Evolutionary conservation across 2,797 vertebrate genomes (phyloP).

Genomic region (Cossypha caffra): DNA sequence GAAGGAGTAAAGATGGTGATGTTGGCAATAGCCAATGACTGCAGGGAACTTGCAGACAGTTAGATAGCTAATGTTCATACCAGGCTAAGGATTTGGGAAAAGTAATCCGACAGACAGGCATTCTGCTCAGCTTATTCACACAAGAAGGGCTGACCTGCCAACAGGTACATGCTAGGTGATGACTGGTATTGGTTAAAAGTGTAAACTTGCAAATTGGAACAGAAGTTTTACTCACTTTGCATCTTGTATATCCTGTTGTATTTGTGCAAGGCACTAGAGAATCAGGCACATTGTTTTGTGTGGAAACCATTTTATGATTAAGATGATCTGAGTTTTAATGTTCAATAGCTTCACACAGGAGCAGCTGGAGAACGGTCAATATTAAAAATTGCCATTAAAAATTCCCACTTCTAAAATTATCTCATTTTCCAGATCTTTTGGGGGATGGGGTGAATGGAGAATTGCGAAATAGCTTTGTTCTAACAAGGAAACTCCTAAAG

Average conservation of each 20-base stretch:
- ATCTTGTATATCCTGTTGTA: background rate
- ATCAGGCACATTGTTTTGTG: conserved; percentile 32
- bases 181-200: background rate
- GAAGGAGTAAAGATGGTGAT: background rate
- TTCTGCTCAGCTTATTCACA: background rate
- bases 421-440: background rate
- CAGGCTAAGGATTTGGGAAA: background rate
- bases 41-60: background rate
- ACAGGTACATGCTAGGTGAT: background rate
- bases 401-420: background rate
- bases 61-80: accelerated
- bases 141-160: background rate
- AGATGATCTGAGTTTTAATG: background rate
- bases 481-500: background rate
- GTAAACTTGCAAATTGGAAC: background rate
- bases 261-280: conserved; percentile 49
- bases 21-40: accelerated
- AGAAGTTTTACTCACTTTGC: background rate
- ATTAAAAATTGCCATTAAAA: background rate
- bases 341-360: background rate
- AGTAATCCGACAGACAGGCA: background rate
- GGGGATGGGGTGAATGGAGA: background rate
- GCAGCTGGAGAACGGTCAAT: background rate
- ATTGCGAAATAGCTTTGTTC: background rate
- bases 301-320: background rate